Evolutionary conservation across 2,113 vertebrate species (phyloP).

Genomic region (Rhinolophus ferrumequinum): DNA sequence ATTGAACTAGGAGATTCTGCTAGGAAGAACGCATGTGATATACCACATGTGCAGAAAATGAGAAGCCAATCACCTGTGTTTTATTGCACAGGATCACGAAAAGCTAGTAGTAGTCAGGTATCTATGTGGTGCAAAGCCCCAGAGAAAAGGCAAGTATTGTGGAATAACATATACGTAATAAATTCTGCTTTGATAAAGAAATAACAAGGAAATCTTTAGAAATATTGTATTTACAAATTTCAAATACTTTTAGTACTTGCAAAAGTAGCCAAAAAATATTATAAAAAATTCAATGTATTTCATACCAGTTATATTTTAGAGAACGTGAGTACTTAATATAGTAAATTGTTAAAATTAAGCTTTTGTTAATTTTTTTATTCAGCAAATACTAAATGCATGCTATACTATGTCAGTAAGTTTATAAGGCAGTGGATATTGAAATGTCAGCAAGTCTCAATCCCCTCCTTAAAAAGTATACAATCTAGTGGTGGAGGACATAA

Average conservation of each 20-base stretch:
- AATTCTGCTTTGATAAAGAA: neutral
- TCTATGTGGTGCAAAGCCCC: neutral
- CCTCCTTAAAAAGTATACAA: neutral
- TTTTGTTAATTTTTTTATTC: slow-evolving; percentile 3
- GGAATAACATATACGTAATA: neutral
- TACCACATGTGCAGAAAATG: neutral
- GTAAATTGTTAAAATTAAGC: neutral
- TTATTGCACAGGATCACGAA: neutral
- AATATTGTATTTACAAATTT: slow-evolving; percentile 23
- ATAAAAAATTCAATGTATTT: neutral
- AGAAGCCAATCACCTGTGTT: neutral
- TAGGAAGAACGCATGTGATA: neutral
- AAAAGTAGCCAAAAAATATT: neutral
- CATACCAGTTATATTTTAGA: slow-evolving; percentile 1
- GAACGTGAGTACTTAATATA: neutral
- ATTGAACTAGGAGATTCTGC: neutral
- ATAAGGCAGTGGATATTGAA: neutral
- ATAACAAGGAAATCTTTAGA: neutral
- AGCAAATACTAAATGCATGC: neutral
- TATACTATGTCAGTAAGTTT: neutral
- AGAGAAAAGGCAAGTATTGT: neutral
- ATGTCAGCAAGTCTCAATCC: neutral
- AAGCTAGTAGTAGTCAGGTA: neutral
- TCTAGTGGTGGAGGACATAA: neutral
- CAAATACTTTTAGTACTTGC: neutral